Conservation (phyloP, 35 echinoderm and acorn worm genomes). For the Lytechinus pictus region DNA sequence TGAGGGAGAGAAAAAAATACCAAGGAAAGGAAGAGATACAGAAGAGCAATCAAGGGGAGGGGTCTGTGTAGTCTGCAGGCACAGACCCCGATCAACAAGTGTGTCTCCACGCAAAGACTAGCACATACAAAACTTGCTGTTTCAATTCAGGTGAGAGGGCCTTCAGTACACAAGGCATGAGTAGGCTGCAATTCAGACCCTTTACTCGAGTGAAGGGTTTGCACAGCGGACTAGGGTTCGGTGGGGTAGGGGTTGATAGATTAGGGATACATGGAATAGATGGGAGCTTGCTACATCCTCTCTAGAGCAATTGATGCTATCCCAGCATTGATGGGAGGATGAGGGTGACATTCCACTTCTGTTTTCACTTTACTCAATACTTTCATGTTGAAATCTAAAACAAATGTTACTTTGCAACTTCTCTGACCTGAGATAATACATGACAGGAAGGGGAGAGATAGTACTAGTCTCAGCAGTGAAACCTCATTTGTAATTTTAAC, state of each 20-base stretch:
- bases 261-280: not conserved
- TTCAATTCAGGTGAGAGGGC: too few species aligned
- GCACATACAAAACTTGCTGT: too few species aligned
- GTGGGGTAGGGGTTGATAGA: not conserved
- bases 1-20: not conserved
- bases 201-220: too few species aligned
- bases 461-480: not conserved
- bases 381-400: slow-evolving; percentile 38
- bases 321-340: not conserved
- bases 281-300: not conserved
- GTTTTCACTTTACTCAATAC: slow-evolving; percentile 16
- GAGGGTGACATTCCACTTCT: not conserved
- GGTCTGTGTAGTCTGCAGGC: too few species aligned
- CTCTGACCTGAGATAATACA: slow-evolving; percentile 17
- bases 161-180: too few species aligned
- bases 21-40: not conserved
- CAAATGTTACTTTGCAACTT: slow-evolving; percentile 28
- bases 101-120: too few species aligned
- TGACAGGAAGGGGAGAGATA: not conserved
- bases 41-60: too few species aligned
- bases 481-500: not conserved
- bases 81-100: too few species aligned
- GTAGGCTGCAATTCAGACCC: too few species aligned
- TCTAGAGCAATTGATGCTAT: not conserved
- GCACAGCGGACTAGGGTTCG: too few species aligned